These are phyloP conservation scores for Apotomis turbidana DNA, from an alignment of 2,888 invertebrate species.

Conservation along the genomic window DNA sequence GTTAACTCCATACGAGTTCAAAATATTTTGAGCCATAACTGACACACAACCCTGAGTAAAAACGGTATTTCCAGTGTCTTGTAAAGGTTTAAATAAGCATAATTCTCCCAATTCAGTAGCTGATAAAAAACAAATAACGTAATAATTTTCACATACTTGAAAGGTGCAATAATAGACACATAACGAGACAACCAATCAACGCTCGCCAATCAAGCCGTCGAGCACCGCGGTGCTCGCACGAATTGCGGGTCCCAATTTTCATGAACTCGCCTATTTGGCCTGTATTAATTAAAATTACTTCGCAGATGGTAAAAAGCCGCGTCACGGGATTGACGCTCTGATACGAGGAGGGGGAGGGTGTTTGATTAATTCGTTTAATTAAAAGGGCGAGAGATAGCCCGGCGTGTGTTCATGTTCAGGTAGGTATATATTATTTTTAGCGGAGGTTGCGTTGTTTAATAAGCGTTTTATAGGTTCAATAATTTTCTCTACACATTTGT, in stretches of 20 bases:
- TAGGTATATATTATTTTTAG: constrained; percentile 29
- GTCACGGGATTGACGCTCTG: constrained; percentile 50
- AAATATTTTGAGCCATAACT: too few species aligned
- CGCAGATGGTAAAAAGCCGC: constrained; percentile 48
- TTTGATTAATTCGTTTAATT: constrained; percentile 63
- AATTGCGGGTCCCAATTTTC: constrained; percentile 46
- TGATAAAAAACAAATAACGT: neutral
- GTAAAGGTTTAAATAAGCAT: too few species aligned
- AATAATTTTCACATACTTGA: neutral
- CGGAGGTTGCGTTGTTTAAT: neutral
- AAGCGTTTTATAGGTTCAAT: constrained; percentile 1
- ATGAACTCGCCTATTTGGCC: constrained; percentile 44
- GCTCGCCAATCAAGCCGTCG: constrained; percentile 24
- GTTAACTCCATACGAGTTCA: too few species aligned
- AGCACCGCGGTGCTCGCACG: constrained; percentile 43
- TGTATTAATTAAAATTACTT: constrained; percentile 51
- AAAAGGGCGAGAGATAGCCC: constrained; percentile 48
- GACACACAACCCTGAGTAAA: too few species aligned
- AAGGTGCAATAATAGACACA: neutral
- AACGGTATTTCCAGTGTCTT: too few species aligned
- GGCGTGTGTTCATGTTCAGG: constrained; percentile 24
- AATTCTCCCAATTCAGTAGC: too few species aligned
- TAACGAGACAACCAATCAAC: constrained; percentile 5
- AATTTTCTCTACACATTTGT: neutral
- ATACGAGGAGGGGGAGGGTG: constrained; percentile 32